phyloP scores from a whole-genome alignment of 2,113 vertebrate genomes.

The Cyanoderma ruficeps region DNA sequence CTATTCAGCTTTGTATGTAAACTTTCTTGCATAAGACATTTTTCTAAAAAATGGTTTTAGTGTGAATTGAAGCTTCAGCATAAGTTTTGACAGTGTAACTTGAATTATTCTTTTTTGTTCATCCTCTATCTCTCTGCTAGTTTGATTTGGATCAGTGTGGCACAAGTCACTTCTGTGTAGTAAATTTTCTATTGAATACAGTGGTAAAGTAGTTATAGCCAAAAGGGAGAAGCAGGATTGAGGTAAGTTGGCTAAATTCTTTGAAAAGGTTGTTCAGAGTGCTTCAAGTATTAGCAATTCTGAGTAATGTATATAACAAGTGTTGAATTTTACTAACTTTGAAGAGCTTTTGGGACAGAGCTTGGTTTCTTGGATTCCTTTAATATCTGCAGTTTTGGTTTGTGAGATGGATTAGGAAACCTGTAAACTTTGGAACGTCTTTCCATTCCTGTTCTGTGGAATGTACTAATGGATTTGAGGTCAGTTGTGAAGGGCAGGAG shows the following conservation, averaged over 20 bases:
- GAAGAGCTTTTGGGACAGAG: neutral
- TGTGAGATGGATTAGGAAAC: neutral
- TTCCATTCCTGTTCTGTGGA: neutral
- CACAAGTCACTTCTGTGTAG: neutral
- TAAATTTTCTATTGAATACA: neutral
- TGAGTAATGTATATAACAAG: neutral
- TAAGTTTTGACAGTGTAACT: slow-evolving; percentile 6
- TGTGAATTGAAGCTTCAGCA: neutral
- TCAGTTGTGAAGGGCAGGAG: neutral
- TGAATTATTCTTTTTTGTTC: neutral
- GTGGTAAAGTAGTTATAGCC: neutral
- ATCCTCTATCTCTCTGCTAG: neutral
- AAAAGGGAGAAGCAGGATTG: neutral
- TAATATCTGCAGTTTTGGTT: neutral
- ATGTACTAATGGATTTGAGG: neutral
- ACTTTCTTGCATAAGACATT: neutral
- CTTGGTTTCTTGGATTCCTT: neutral
- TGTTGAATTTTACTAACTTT: neutral
- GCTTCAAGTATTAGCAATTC: neutral
- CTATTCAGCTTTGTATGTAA: neutral
- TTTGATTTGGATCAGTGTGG: neutral
- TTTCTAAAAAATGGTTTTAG: neutral
- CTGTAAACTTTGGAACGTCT: neutral
- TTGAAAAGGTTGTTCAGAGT: neutral
- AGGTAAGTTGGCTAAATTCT: neutral